Base-by-base conservation (phyloP, 2,797 vertebrate species). In the Otus scops region DNA sequence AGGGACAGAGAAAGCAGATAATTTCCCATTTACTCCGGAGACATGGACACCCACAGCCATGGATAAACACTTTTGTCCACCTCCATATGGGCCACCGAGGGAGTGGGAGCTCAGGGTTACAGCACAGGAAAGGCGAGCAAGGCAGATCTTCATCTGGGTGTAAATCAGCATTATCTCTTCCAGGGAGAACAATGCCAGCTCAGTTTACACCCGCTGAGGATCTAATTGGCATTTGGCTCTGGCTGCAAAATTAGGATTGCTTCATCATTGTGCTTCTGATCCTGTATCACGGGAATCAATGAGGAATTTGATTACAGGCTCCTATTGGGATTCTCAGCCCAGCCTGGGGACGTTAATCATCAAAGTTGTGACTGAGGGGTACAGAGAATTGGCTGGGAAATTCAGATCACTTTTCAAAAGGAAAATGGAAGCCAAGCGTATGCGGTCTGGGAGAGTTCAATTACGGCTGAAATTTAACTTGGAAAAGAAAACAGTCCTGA, bases 151-250 rank as follows among this genome's bases (percentile, higher is more conserved):
- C 53, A 15, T 59, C 75, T 45, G 10, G 34, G 84, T 89, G 65
- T 94, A 97, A 85, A 93, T 88, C 81, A 83, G 61, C 39, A 78
- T 78, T 87, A 45, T 83, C 64, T 92, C 50, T 91, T 95, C 92
- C 89, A 96, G 39, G 28, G 23, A 92, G 65, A 92, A 85, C 75
- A 95, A 93, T 89, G 89, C 95, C 96, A 95, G 61, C 82, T 94
- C 47, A 19, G 61, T 89, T 93, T 95, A 69, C 50, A 92, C 92
- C 93, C 34, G 0, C 94, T 92, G 92, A 81, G 81, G 91, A 89
- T 85, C 88, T 95, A 95, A 96, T 95, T 92, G 90, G 88, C 74
- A 50, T 96, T 96, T 96, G 96, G 95, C 90, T 92, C 74, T 61
- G 74, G 78, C 78, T 89, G 73, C 81, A 97, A 85, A 89, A 94